Base-by-base conservation (phyloP, 2,888 invertebrate species). In the Drosophila ustulata region DNA sequence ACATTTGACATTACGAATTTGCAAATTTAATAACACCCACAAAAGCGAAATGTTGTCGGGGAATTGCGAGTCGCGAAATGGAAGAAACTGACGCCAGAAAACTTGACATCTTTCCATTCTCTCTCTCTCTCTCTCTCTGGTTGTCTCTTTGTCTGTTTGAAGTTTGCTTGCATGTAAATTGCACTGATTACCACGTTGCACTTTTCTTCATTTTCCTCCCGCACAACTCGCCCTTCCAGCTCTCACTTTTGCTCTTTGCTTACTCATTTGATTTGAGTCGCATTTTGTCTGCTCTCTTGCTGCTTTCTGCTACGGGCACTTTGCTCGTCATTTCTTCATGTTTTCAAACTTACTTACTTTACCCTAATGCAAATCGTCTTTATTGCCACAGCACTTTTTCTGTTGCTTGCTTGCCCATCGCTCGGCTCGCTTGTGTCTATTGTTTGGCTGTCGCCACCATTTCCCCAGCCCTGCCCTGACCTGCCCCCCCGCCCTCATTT, bases 91-190 rank as follows among this genome's bases (percentile, higher is more conserved):
- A 59, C 69, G 46, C 47, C 66, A 66, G 47, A 52, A 51, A 59
- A 55, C 59, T 72, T 71, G 70, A 67, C 77, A 74, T 59, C 67
- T 68, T 59, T 39, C 3, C n/a, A 49, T 9, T 32, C n/a, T 37
- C 11, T 4, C 37, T 18, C 18, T 18, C 18, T 18, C 18, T 18
- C 1, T 18, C 18, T 37, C 37, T 32, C 43, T 45, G 6, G 7
- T 9, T 45, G 6, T 32, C 26, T 26, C 37, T 56, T 69, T 82
- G 78, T 78, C 79, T 86, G 58, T 75, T 80, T 74, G 76, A 80
- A 88, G 83, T 85, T 81, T 79, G 79, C 82, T 73, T 80, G 86
- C 86, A 88, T 88, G 86, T 81, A 86, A 85, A 86, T 86, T 80
- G 82, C 86, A 71, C 80, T 88, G 88, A 86, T 86, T 86, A 83